A percentile compares a stretch with the other conserved stretches of the same genome.
phyloP scores from a whole-genome alignment of 2,888 invertebrate species.

The Podotricha telesiphe region DNA sequence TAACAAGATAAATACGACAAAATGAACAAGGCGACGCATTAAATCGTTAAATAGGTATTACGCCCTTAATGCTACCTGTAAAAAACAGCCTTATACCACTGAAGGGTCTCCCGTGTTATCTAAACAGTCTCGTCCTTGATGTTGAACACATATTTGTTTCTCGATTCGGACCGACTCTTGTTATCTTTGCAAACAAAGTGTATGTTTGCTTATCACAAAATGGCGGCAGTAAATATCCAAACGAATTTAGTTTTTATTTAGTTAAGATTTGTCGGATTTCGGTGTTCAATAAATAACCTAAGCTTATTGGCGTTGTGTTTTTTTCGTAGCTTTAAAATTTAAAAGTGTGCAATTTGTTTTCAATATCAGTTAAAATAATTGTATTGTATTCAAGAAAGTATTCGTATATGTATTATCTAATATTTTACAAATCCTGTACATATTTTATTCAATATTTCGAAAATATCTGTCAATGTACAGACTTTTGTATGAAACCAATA shows the following conservation, averaged over 20 bases:
- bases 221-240: conserved; percentile 48
- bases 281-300: conserved; percentile 49
- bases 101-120: conserved; percentile 35
- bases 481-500: conserved; percentile 10
- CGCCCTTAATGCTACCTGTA: conserved; percentile 21
- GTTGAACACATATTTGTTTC: conserved; percentile 76
- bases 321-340: conserved; percentile 11
- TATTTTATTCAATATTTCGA: not conserved
- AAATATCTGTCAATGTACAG: not conserved
- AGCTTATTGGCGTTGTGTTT: conserved; percentile 35
- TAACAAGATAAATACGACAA: conserved; percentile 3
- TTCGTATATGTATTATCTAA: not conserved
- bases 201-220: conserved; percentile 58
- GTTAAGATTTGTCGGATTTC: conserved; percentile 51
- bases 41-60: conserved; percentile 26
- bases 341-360: not conserved
- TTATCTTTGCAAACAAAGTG: conserved; percentile 75
- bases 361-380: not conserved
- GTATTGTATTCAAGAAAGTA: not conserved
- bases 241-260: conserved; percentile 47
- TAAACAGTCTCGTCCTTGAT: conserved; percentile 57
- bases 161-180: conserved; percentile 67
- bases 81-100: conserved; percentile 27
- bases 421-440: not conserved
- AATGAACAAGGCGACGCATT: conserved; percentile 13